Base-by-base conservation (phyloP, 2,888 invertebrate species). In the Lymantria monacha region DNA sequence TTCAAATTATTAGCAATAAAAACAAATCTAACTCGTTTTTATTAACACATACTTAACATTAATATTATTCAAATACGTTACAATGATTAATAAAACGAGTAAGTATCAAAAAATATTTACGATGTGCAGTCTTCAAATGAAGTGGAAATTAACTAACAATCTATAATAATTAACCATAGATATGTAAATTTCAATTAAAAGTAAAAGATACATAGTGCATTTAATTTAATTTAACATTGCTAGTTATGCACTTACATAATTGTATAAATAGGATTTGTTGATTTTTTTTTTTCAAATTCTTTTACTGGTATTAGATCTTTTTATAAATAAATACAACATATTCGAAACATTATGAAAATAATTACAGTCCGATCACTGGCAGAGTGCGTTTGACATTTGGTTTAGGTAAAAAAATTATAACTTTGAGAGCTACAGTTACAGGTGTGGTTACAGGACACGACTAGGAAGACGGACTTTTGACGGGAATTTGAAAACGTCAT, bases 91-190 rank as follows among this genome's bases (percentile, higher is more conserved):
- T 71, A 72, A 59, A 72, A 70, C 5, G 22, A 5, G 22, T 66
- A 66, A 76, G 66, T 79, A 81, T 77, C 75, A 83, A 76, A 83
- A 79, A 82, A 79, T 83, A 82, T 83, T 79, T 70, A 80, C 76
- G 72, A 74, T 61, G 84, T 83, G 85, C 85, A 85, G 82, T 85
- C 85, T 86, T 84, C 57, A 79, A 83, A 77, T 62, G 59, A 78
- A 66, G 69, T 78, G 72, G 67, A 69, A 78, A 58, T 69, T 69
- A 74, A 60, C 53, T 55, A 42, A 72, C 61, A 63, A 69, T 63
- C 56, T 69, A 66, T 30, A 22, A 22, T 75, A 75, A 72, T 80
- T 83, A 86, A 86, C 81, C 72, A 77, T 69, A 81, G 85, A 87
- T 88, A 87, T 88, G 87, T 88, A 77, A 61, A 70, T 63, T 68